Evolutionary conservation across 53 echinoderm and acorn worm species (phyloP).

Genomic region (Stichopus horrens): DNA sequence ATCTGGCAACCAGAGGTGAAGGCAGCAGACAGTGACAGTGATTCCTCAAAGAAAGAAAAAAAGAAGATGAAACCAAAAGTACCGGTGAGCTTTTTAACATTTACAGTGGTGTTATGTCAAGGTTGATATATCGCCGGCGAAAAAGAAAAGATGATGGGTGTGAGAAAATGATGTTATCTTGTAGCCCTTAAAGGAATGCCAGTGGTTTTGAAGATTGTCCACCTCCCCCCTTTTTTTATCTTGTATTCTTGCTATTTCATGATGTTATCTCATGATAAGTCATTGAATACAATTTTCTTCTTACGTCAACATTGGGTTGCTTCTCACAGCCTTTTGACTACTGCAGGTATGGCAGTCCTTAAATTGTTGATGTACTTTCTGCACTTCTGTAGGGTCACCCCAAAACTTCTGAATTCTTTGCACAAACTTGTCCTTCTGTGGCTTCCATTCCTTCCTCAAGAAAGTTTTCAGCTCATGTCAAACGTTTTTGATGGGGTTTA

Average conservation of each 20-base stretch:
- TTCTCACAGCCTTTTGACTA: no score
- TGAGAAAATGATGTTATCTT: no score
- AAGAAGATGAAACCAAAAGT: conserved; percentile 6
- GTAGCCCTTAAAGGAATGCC: no score
- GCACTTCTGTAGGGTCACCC: conserved; percentile 58
- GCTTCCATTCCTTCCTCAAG: conserved; percentile 43
- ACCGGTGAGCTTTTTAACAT: neutral
- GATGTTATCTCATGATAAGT: no score
- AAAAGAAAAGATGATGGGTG: no score
- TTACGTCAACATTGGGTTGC: no score
- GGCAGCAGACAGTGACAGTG: neutral
- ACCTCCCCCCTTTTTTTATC: no score
- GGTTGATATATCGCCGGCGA: neutral
- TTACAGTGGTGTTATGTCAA: neutral
- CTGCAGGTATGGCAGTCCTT: no score
- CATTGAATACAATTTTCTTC: no score
- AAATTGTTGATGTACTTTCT: conserved; percentile 63
- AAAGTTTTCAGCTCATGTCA: conserved; percentile 51
- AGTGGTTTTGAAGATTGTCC: no score
- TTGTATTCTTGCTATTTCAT: no score
- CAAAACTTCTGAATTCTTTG: conserved; percentile 60
- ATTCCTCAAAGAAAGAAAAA: conserved; percentile 8
- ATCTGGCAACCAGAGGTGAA: conserved; percentile 47
- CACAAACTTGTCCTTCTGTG: conserved; percentile 53
- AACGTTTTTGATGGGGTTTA: conserved; percentile 62